A percentile compares a stretch with the other conserved stretches of the same genome.
Evolutionary conservation across 2,113 vertebrate species (phyloP).

Genomic region (Rallus limicola): DNA sequence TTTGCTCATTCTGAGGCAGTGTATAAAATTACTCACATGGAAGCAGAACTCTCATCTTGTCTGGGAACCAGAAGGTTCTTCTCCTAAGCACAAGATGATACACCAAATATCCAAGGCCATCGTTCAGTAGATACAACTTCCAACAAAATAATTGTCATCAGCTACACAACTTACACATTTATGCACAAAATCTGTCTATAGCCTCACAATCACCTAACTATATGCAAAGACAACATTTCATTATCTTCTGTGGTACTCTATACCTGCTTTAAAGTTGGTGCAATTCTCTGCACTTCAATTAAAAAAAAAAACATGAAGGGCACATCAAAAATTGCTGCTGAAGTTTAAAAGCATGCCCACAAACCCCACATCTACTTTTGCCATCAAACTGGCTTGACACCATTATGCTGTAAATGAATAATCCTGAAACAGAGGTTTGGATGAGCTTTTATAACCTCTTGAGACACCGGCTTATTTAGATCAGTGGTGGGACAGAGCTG

Average conservation of each 20-base stretch:
- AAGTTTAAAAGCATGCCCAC: neutral
- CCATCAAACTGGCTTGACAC: neutral
- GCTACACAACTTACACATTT: neutral
- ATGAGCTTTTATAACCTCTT: neutral
- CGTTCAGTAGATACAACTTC: neutral
- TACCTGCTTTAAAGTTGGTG: neutral
- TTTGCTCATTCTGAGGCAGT: neutral
- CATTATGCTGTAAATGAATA: neutral
- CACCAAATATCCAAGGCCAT: neutral
- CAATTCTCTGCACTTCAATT: neutral
- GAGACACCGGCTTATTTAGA: neutral
- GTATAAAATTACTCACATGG: neutral
- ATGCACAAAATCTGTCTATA: neutral
- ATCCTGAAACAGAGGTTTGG: neutral
- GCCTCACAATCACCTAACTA: neutral
- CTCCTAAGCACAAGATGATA: neutral
- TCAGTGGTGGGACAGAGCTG: neutral
- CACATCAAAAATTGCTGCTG: neutral
- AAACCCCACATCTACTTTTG: neutral
- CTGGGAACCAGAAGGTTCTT: neutral
- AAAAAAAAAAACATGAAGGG: neutral
- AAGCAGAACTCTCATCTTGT: neutral
- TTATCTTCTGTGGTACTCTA: neutral
- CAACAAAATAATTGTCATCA: neutral
- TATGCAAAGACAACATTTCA: neutral